phyloP scores from a whole-genome alignment of 1,140 invertebrate species.

The Carcinoscorpius rotundicauda region DNA sequence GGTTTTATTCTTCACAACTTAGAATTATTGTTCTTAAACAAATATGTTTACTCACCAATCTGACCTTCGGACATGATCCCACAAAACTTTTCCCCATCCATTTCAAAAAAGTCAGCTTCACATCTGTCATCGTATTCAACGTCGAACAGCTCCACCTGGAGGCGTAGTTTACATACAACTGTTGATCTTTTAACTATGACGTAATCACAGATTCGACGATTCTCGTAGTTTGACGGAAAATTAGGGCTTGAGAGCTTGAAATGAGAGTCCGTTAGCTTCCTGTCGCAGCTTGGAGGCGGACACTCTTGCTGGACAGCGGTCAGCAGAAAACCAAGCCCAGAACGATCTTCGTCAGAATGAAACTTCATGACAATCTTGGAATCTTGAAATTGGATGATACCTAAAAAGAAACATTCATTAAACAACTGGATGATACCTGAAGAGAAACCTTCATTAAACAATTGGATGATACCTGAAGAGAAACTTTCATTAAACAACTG shows the following conservation, averaged over 20 bases:
- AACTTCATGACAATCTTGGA: constrained; percentile 15
- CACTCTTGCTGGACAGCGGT: constrained; percentile 20
- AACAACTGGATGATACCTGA: too few species aligned
- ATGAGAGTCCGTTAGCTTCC: not conserved
- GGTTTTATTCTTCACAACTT: too few species aligned
- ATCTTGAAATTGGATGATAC: too few species aligned
- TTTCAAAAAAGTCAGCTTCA: constrained; percentile 11
- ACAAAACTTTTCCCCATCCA: constrained; percentile 12
- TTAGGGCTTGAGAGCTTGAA: constrained; percentile 15
- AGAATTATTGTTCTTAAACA: too few species aligned
- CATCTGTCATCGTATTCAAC: constrained; percentile 15
- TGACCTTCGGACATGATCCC: constrained; percentile 13
- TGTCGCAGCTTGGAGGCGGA: constrained; percentile 13
- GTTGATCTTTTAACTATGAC: constrained; percentile 10
- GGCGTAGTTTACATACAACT: constrained; percentile 7
- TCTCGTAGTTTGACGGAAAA: constrained; percentile 16
- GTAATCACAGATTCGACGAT: constrained; percentile 13
- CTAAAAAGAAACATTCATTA: too few species aligned
- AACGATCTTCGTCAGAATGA: constrained; percentile 17
- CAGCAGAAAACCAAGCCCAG: constrained; percentile 13
- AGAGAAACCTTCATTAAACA: too few species aligned
- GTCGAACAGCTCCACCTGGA: constrained; percentile 13
- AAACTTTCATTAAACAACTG: too few species aligned
- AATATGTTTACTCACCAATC: constrained; percentile 7
- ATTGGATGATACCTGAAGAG: too few species aligned